Conservation (phyloP, 1,140 invertebrate species). For the Anagrus nilaparvatae region DNA sequence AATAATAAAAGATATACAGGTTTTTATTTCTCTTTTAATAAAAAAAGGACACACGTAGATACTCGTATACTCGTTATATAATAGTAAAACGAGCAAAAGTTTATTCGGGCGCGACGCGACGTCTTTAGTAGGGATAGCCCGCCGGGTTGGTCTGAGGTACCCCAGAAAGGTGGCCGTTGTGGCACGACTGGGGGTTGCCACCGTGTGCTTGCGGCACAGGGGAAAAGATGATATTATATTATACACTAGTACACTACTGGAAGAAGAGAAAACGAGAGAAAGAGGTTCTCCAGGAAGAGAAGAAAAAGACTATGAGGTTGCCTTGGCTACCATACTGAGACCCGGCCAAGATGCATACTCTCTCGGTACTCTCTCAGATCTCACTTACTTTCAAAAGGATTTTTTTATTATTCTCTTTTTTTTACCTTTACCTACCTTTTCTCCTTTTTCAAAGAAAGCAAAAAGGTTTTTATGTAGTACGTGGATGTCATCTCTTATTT, state of each 20-base stretch:
- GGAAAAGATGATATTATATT: neutral
- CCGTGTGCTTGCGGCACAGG: neutral
- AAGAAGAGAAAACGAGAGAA: conserved; percentile 34
- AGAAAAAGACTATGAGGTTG: conserved; percentile 28
- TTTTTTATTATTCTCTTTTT: no score
- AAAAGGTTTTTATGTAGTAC: no score
- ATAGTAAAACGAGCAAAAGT: no score
- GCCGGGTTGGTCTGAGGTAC: conserved; percentile 36
- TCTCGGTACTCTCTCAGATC: conserved; percentile 33
- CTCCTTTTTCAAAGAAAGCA: no score
- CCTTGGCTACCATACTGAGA: conserved; percentile 43
- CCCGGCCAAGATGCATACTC: conserved; percentile 45
- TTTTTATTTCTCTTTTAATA: no score
- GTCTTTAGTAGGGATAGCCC: neutral
- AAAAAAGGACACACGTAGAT: no score
- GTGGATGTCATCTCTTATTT: no score
- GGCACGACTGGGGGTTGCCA: conserved; percentile 36
- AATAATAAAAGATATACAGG: no score
- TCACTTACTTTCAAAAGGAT: no score
- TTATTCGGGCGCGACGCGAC: no score
- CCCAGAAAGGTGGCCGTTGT: conserved; percentile 39
- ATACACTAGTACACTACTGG: neutral
- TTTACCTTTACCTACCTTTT: no score
- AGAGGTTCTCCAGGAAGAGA: conserved; percentile 20
- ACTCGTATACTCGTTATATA: no score